phyloP scores from a whole-genome alignment of 2,797 vertebrate species.

The Sphenopsis melanotis region DNA sequence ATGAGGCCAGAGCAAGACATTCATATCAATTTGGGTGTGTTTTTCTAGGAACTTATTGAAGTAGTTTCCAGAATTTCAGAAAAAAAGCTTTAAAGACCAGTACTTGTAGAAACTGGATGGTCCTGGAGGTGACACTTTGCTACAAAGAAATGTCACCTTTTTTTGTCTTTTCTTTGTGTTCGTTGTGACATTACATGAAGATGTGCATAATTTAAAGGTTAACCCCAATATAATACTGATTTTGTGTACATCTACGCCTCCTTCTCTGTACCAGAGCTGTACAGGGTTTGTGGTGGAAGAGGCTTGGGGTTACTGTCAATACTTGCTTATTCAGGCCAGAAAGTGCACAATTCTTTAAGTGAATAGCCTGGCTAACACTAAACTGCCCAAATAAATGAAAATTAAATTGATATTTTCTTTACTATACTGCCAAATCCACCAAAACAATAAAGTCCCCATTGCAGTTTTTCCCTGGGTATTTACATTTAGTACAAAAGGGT shows the following conservation, averaged over 20 bases:
- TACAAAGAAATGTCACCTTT: background rate
- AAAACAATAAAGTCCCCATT: background rate
- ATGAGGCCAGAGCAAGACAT: background rate
- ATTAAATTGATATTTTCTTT: background rate
- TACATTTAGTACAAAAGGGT: background rate
- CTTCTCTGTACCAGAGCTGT: background rate
- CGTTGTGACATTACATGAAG: background rate
- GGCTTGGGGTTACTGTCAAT: background rate
- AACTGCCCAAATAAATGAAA: background rate
- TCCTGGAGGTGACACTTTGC: background rate
- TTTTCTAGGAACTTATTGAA: background rate
- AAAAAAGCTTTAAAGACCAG: background rate
- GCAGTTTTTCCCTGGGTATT: background rate
- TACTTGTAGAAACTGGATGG: background rate
- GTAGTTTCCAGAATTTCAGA: background rate
- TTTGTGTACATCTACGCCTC: background rate
- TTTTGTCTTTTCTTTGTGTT: background rate
- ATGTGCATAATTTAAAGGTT: background rate
- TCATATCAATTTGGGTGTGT: background rate
- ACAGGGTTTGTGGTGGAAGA: background rate
- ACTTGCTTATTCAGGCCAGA: background rate
- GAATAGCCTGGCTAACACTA: background rate
- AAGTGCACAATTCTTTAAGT: background rate
- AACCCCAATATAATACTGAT: fast-evolving
- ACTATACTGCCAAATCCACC: background rate